phyloP scores from a whole-genome alignment of 2,797 vertebrate species.

The Nyctalus aviator region DNA sequence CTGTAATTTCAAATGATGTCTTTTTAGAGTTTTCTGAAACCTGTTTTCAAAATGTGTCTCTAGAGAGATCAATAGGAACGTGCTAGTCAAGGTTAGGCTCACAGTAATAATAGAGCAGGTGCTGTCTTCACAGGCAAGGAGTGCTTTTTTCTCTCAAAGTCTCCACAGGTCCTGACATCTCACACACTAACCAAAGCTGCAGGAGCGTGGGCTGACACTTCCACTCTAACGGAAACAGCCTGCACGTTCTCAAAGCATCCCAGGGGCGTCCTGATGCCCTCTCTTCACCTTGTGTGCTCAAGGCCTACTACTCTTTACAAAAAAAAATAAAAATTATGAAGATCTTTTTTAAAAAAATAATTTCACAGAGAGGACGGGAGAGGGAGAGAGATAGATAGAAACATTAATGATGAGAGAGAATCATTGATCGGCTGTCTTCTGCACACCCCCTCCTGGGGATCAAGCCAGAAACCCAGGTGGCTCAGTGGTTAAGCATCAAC shows the following conservation, averaged over 20 bases:
- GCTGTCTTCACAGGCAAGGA: background rate
- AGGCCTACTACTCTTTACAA: no score
- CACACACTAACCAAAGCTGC: background rate
- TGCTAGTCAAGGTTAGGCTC: background rate
- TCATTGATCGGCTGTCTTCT: background rate
- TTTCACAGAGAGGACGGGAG: background rate
- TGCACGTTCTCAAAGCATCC: no score
- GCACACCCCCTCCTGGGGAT: background rate
- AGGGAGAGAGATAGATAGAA: background rate
- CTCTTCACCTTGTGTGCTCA: no score
- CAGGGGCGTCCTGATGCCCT: no score
- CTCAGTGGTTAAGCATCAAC: no score
- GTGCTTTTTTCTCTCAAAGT: background rate
- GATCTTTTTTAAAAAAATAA: background rate
- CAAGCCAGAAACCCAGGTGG: background rate
- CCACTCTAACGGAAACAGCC: background rate
- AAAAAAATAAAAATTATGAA: no score
- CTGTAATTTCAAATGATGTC: background rate
- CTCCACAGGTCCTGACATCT: background rate
- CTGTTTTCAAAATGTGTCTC: background rate
- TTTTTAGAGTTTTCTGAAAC: constrained; percentile 20
- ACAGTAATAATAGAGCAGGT: background rate
- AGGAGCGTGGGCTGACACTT: background rate
- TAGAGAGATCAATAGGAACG: background rate
- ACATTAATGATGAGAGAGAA: background rate